Base-by-base conservation (phyloP, 1,140 invertebrate species). In the Homalodisca vitripennis region DNA sequence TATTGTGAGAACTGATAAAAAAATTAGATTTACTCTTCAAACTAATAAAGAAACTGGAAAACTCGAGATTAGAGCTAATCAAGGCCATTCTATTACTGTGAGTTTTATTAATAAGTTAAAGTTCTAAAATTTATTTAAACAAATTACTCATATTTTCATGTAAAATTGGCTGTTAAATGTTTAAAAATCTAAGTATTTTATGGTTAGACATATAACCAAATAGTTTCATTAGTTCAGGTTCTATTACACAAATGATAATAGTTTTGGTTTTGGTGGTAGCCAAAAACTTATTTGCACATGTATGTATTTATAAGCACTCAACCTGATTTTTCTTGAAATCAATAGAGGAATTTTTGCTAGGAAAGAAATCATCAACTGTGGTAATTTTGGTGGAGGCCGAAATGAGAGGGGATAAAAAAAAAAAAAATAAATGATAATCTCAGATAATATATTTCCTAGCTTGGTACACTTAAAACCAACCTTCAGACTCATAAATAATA, bases 21-120 rank as follows among this genome's bases (percentile, higher is more conserved):
- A 60, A 26, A 24, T 3, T 3, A 60, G 55, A 26, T 60, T 60
- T 60, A 60, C 55, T 12, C 55, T 60, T 2, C 20, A 26, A 29
- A 60, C 55, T 17, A 60, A 60, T 29, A 60, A 29, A 14, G 17
- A 29, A 17, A 60, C 22, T 12, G 55, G 55, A 17, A 29, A 60
- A 29, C 29, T 60, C 3, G 55, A 60, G 17, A 22, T 60, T 6
- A 6, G 55, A 26, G 55, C 55, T 29, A 60, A 60, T 60, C 55
- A 60, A 29, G 55, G 55, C 6, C 55, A 60, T 29, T 60, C 55
- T 29, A 60, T 60, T n/a, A 26, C 2, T 24, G 55, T 60, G 27
- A 29, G 55, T 60, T 24, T 3, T 26, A 26, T 17, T 10, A 20
- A 55, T 6, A 26, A 20, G 3, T 10, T 55, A 10, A 12, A 46